phyloP scores from a whole-genome alignment of 2,113 vertebrate species.

The Myrmecophaga tridactyla region DNA sequence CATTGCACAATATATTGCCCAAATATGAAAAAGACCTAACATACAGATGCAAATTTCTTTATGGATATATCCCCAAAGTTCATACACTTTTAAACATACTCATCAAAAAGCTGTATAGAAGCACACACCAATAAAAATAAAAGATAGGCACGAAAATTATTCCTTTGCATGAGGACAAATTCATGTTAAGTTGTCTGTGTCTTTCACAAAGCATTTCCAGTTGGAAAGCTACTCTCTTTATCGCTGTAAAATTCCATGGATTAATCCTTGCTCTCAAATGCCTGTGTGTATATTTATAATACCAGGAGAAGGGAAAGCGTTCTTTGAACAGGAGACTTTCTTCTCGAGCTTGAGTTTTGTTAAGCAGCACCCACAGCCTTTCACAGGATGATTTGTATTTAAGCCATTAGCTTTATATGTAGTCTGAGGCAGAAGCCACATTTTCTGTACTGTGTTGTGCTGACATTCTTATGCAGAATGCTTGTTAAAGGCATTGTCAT shows the following conservation, averaged over 20 bases:
- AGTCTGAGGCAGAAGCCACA: neutral
- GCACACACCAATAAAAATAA: neutral
- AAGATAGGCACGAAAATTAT: neutral
- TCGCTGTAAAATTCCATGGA: neutral
- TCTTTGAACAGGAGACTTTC: slow-evolving; percentile 37
- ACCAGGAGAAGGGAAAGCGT: neutral
- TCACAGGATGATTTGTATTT: neutral
- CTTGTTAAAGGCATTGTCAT: slow-evolving; percentile 33
- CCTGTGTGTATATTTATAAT: slow-evolving; percentile 20
- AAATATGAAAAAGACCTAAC: neutral
- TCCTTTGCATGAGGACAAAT: slow-evolving; percentile 5
- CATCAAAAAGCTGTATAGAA: neutral
- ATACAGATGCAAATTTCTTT: neutral
- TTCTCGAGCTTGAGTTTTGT: slow-evolving; percentile 20
- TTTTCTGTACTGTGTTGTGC: neutral
- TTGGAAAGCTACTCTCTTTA: neutral
- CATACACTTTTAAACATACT: neutral
- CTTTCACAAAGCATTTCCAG: neutral
- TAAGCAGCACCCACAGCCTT: neutral
- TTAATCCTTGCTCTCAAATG: neutral
- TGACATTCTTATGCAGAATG: slow-evolving; percentile 41
- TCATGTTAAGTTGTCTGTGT: neutral
- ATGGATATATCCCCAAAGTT: neutral
- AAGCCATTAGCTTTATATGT: neutral
- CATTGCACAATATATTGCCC: neutral